phyloP scores from a whole-genome alignment of 2,113 vertebrate genomes.

The Garra rufa region DNA sequence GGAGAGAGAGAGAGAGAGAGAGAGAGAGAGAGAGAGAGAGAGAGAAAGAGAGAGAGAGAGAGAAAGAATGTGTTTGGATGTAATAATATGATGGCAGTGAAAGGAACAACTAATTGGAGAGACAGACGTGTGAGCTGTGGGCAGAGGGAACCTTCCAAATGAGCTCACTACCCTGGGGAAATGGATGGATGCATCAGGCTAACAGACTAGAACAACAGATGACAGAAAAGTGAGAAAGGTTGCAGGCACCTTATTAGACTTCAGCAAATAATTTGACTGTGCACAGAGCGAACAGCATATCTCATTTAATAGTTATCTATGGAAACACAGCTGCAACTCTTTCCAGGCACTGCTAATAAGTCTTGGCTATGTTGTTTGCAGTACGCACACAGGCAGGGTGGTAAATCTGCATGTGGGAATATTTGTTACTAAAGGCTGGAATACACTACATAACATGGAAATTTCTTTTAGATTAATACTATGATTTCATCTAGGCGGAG shows the following conservation, averaged over 20 bases:
- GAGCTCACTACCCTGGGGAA: slow-evolving; percentile 26
- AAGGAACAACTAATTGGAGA: slow-evolving; percentile 36
- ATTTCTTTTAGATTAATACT: background rate
- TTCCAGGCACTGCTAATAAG: background rate
- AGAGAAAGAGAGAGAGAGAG: background rate
- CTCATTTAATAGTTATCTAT: background rate
- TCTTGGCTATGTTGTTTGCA: background rate
- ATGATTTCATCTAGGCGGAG: background rate
- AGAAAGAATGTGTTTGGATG: background rate
- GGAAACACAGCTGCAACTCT: background rate
- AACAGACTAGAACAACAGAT: slow-evolving; percentile 41
- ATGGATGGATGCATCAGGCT: slow-evolving; percentile 22
- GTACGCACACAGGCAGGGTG: background rate
- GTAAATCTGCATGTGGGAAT: background rate
- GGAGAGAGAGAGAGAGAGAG: background rate
- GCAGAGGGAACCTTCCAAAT: slow-evolving; percentile 39
- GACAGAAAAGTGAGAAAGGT: slow-evolving; percentile 10
- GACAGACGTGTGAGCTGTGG: background rate
- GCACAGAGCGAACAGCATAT: background rate
- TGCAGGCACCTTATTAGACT: slow-evolving; percentile 38
- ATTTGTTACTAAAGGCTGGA: background rate
- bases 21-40: background rate
- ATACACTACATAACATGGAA: background rate
- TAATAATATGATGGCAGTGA: background rate
- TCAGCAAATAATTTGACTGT: slow-evolving; percentile 27